Evolutionary conservation across 2,888 invertebrate genomes (phyloP), one percentile per base, ranked within the genome.

Genomic region (Sericinus montela): DNA sequence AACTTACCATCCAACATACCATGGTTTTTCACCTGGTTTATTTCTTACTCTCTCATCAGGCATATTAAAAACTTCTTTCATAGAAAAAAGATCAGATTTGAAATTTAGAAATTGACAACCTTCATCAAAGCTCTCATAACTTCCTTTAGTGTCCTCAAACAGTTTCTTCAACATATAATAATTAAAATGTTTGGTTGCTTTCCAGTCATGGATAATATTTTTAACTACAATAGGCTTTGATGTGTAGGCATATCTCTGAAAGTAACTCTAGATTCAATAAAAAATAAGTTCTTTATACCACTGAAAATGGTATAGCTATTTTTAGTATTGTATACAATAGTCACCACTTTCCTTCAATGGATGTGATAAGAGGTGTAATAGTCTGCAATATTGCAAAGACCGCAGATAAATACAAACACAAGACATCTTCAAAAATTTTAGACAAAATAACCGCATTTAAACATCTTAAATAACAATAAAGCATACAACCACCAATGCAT

Each of bases 1-100:
- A 19, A 87, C 92, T 90, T 85, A 95, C 96, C 97, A 97, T 59
- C 97, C 97, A 38, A 97, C 94, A 86, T 97, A 97, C 97, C 97
- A 97, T 1, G 95, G 92, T 46, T 91, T 83, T 62, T 93, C 89
- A 1, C 92, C 91, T 10, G 86, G 86, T 30, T 90, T 82, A 77
- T 93, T 91, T 23, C 74, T 81, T 4, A 93, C 92, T 66, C 95
- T 90, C 44, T 89, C 89, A 38, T 90, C 79, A 5, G 93, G 90
- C 95, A 95, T 95, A 52, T 90, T 85, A 67, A 97, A 94, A 9
- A 96, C 95, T 71, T 97, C 94, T 52, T 90, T 86, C 49, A 97
- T 72, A 19, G 92, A 91, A 61, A 93, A 92, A 62, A 97, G 92
- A 75, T 96, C 93, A 13, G 95, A 95, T 74, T 94, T 94, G 72